Evolutionary conservation across 1,140 invertebrate species (phyloP).

Genomic region (Frieseomelitta varia): DNA sequence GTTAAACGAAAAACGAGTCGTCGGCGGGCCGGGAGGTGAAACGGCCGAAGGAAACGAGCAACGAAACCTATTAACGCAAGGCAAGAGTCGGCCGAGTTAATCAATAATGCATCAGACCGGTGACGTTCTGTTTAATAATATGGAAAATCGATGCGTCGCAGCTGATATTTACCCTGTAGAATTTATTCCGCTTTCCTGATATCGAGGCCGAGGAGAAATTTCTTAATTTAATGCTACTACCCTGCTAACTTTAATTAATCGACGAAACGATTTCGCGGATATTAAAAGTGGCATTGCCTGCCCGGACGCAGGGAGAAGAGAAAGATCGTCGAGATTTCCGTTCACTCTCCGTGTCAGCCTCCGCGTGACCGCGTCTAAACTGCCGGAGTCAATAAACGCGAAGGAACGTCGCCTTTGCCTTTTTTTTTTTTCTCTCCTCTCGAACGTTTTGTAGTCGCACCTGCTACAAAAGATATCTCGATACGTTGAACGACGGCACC

Average conservation of each 20-base stretch:
- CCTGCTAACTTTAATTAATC: constrained; percentile 24
- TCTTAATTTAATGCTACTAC: constrained; percentile 18
- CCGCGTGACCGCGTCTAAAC: not conserved
- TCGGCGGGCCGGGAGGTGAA: not conserved
- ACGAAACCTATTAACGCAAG: constrained; percentile 1
- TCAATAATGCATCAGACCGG: constrained; percentile 12
- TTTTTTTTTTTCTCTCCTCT: not conserved
- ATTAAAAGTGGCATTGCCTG: not conserved
- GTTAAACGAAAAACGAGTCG: constrained; percentile 50
- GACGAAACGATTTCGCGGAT: not conserved
- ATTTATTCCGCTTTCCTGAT: constrained; percentile 2
- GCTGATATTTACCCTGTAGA: not conserved
- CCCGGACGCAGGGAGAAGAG: not conserved
- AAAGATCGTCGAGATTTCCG: not conserved
- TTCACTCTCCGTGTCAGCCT: not conserved
- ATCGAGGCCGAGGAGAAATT: not conserved
- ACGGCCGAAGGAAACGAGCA: not conserved
- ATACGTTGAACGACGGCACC: constrained; percentile 38
- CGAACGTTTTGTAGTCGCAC: not conserved
- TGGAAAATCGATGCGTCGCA: constrained; percentile 19
- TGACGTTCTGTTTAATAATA: constrained; percentile 33
- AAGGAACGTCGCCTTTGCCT: not conserved
- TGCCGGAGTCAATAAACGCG: constrained; percentile 33
- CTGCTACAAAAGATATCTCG: constrained; percentile 29
- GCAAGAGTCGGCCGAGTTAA: not conserved